Evolutionary conservation across 2,797 vertebrate genomes (phyloP), one percentile per base, ranked within the genome.

Genomic region (Sparus aurata): DNA sequence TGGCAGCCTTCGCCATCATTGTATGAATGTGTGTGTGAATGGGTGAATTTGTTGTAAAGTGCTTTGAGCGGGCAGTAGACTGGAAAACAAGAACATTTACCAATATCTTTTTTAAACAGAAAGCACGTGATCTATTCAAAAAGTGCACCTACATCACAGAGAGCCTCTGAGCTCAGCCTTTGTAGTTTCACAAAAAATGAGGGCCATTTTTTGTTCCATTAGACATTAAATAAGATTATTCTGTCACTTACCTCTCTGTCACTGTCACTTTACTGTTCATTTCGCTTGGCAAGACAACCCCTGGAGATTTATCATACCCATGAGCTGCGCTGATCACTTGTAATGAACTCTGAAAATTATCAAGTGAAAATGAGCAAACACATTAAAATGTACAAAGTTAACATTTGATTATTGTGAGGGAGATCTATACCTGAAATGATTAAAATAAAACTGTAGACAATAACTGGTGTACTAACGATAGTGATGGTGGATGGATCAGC

Each of bases 271-370:
- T 89, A 7, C 25, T 69, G 12, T 58, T 17, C 11, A 92, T 70
- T 67, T 89, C 73, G n/a, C 38, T 63, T 30, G 91, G 92, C 46
- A 89, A 64, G 17, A 61, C 15, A 25, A 74, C 60, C 22, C 89
- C 80, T 61, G 92, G 92, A 30, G 68, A 55, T 11, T 46, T 20
- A 79, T 92, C 88, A 30, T 89, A 92, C 7, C 71, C 87, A 64
- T 15, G 22, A 12, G 25, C 38, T 16, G 38, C 34, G 52, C 85
- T 79, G 22, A 79, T 54, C 1, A 13, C 50, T 2, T 0, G 67
- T 52, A 93, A 61, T 64, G 63, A 34, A 9, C 2, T 15, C 91
- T 93, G 41, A 54, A 82, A 30, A 30, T 4, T 4, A 30, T 3
- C 3, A 25, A 3, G 27, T 3, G 27, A 3, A 30, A 30, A 30